A percentile compares a stretch with the other conserved stretches of the same genome.
Evolutionary conservation across 2,113 vertebrate genomes (phyloP).

Genomic region (Petroica traversi): DNA sequence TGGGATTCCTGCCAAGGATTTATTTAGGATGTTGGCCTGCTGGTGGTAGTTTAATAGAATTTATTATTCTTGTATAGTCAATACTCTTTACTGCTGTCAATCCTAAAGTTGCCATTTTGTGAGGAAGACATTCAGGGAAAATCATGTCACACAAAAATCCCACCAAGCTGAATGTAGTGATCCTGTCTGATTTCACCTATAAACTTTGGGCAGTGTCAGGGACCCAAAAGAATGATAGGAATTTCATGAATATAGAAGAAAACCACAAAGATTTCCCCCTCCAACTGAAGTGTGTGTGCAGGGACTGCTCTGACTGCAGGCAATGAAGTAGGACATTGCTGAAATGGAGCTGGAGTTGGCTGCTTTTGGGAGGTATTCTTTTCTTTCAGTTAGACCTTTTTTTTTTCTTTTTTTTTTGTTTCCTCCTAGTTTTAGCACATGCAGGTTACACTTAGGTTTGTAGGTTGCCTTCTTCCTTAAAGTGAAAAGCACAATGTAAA

Average conservation of each 20-base stretch:
- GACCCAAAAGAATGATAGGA: not conserved
- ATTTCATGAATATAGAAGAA: not conserved
- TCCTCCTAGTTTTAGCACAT: not conserved
- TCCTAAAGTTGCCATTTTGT: not conserved
- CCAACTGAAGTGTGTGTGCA: fast-evolving
- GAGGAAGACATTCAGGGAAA: not conserved
- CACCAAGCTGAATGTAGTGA: not conserved
- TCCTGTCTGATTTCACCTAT: not conserved
- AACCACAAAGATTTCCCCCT: not conserved
- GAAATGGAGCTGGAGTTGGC: not conserved
- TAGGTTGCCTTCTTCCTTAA: not conserved
- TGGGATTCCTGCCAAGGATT: not conserved
- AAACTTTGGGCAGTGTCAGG: not conserved
- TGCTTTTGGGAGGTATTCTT: not conserved
- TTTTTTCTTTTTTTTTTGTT: too few species aligned
- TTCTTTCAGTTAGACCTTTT: not conserved
- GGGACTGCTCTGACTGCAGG: not conserved
- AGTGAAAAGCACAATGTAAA: not conserved
- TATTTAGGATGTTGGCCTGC: not conserved
- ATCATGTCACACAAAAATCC: not conserved
- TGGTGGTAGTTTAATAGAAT: not conserved
- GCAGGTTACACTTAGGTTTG: not conserved
- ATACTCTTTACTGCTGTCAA: not conserved
- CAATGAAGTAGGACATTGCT: not conserved
- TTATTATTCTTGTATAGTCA: not conserved